Base-by-base conservation (phyloP, 2,113 vertebrate genomes). In the Cyprinodon brontotheroides region DNA sequence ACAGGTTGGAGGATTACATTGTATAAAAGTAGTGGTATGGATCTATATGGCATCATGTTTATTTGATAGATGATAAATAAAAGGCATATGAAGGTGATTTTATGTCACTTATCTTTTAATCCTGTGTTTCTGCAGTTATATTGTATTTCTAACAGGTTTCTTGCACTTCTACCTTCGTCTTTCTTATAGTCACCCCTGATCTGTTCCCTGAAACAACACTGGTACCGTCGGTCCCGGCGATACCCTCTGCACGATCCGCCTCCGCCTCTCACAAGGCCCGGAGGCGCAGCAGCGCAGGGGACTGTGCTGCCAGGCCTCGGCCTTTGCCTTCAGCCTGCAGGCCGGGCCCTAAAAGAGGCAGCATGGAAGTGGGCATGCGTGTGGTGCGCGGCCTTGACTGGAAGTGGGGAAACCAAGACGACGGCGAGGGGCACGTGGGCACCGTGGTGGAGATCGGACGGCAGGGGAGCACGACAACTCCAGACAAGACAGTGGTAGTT, bases 381-480 rank as follows among this genome's bases (percentile, higher is more conserved):
- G 97, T 98, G 40, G 97, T 99, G 5, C 97, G 98, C 0, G 98
- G 98, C 29, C 78, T 95, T 70, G 97, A 99, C 93, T 99, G 98
- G 98, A 99, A 98, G 74, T 99, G 98, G 98, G 95, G 95, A 77
- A 97, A 93, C 94, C 98, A 99, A 93, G 98, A 99, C 20, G 96
- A 93, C 0, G 95, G 97, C 0, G 98, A 99, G 93, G 98, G 98
- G n/a, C 96, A 97, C 0, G 93, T 96, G 57, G 98, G 98, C 79
- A 99, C 98, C 0, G 98, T 99, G 91, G 98, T 99, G 83, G 98
- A 98, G 91, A 97, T 99, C 0, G 98, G 98, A 29, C 95, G 97
- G 5, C 94, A 97, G 4, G 97, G 98, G 82, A 99, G 98, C 94
- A 96, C 97, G 15, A 98, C 97, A 0, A 99, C 98, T 0, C 98